These are phyloP conservation scores for Vicugna pacos DNA, from an alignment of 2,113 vertebrate species.

Conservation along the genomic window DNA sequence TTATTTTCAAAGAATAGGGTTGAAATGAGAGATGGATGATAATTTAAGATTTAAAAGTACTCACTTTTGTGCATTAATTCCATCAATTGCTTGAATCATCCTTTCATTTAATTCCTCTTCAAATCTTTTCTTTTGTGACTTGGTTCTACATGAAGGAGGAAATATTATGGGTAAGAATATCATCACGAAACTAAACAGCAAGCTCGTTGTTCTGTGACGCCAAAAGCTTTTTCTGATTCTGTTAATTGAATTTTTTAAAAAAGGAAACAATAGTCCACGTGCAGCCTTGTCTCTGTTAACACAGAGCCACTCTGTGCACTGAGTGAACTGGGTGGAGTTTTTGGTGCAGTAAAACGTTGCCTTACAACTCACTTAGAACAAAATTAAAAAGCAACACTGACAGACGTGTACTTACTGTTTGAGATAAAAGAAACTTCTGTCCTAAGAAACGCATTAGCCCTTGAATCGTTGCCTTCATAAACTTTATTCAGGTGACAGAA, in stretches of 20 bases:
- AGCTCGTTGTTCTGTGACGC: neutral
- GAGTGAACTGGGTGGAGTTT: neutral
- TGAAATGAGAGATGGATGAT: neutral
- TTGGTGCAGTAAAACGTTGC: neutral
- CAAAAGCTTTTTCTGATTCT: neutral
- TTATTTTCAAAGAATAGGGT: neutral
- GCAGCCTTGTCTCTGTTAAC: neutral
- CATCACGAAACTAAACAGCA: neutral
- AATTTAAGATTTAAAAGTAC: conserved; percentile 41
- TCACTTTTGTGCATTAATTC: conserved; percentile 98
- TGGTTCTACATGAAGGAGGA: conserved; percentile 90
- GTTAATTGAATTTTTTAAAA: neutral
- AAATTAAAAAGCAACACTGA: neutral
- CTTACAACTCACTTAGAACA: neutral
- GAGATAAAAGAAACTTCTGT: neutral
- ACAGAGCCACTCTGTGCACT: accelerated
- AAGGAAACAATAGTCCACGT: neutral
- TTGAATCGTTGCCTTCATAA: neutral
- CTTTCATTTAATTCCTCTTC: conserved; percentile 98
- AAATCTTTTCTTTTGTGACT: conserved; percentile 98
- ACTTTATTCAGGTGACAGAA: neutral
- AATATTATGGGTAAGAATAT: neutral
- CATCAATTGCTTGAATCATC: conserved; percentile 98
- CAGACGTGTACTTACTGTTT: neutral
- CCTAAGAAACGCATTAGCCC: neutral